These are phyloP conservation scores for Podiceps cristatus DNA, from an alignment of 2,113 vertebrate species.

Conservation along the genomic window DNA sequence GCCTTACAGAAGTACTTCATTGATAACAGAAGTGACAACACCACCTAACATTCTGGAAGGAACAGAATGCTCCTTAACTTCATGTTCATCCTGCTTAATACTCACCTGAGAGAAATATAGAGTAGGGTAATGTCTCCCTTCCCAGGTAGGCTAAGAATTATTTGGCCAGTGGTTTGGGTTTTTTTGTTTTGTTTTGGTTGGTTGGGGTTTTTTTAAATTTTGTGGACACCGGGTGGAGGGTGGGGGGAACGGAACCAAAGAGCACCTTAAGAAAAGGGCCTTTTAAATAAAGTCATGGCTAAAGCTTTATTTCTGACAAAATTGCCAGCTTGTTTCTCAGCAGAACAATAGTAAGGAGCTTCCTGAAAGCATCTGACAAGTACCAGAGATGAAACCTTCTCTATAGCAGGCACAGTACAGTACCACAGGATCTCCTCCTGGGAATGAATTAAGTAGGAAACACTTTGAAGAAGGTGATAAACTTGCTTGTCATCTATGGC, in stretches of 20 bases:
- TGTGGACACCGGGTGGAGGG: too few relatives aligned
- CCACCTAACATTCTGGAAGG: neutral
- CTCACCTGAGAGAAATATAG: neutral
- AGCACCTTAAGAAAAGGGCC: too few relatives aligned
- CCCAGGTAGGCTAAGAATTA: neutral
- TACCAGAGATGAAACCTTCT: neutral
- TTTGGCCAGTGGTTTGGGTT: neutral
- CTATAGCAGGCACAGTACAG: neutral
- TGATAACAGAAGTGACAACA: neutral
- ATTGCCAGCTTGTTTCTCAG: neutral
- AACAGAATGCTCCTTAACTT: neutral
- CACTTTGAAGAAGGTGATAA: neutral
- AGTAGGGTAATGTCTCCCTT: neutral
- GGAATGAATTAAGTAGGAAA: neutral
- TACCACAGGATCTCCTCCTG: neutral
- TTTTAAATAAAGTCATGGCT: neutral
- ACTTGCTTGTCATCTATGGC: neutral
- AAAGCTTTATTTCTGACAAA: neutral
- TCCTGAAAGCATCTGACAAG: neutral
- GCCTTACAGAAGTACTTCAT: neutral
- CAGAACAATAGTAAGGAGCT: neutral
- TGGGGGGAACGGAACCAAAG: too few relatives aligned
- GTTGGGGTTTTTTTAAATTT: too few relatives aligned
- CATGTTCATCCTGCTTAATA: neutral
- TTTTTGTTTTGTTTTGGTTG: neutral